phyloP scores from a whole-genome alignment of 2,888 invertebrate species.

The Phortica magna region DNA sequence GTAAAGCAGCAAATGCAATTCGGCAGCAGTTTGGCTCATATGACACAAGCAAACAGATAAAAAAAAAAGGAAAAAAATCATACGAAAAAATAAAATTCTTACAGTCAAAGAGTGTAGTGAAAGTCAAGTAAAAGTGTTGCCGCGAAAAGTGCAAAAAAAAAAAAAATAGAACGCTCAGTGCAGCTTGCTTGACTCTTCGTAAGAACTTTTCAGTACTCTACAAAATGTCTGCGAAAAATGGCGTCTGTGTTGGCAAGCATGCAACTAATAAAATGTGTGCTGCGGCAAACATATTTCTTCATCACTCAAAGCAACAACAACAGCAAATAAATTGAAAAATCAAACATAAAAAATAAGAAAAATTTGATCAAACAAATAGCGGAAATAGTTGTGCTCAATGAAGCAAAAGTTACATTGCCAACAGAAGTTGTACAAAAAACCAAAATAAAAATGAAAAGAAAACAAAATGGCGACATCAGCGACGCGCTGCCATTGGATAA shows the following conservation, averaged over 20 bases:
- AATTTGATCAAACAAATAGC: constrained; percentile 12
- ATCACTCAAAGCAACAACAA: neutral
- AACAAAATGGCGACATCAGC: neutral
- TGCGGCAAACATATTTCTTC: neutral
- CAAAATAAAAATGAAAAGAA: neutral
- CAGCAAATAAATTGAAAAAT: neutral
- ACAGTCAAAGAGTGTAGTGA: too few relatives aligned
- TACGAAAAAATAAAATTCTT: neutral
- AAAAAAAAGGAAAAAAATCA: constrained; percentile 32
- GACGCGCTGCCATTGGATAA: constrained; percentile 25
- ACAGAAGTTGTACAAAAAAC: neutral
- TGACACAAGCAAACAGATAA: constrained; percentile 22
- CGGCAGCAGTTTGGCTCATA: neutral
- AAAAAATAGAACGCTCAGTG: too few relatives aligned
- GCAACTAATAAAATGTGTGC: constrained; percentile 31
- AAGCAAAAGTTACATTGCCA: constrained; percentile 20
- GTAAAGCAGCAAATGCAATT: neutral
- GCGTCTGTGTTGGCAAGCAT: neutral
- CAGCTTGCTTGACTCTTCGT: too few relatives aligned
- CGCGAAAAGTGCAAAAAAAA: too few relatives aligned
- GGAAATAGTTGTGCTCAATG: constrained; percentile 37
- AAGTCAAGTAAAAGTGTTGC: too few relatives aligned
- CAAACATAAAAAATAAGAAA: neutral
- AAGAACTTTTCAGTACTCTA: too few relatives aligned
- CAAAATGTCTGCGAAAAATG: neutral